A percentile compares a stretch with the other conserved stretches of the same genome.
Conservation (phyloP, 2,888 invertebrate species). For the Lordiphosa andalusiaca region DNA sequence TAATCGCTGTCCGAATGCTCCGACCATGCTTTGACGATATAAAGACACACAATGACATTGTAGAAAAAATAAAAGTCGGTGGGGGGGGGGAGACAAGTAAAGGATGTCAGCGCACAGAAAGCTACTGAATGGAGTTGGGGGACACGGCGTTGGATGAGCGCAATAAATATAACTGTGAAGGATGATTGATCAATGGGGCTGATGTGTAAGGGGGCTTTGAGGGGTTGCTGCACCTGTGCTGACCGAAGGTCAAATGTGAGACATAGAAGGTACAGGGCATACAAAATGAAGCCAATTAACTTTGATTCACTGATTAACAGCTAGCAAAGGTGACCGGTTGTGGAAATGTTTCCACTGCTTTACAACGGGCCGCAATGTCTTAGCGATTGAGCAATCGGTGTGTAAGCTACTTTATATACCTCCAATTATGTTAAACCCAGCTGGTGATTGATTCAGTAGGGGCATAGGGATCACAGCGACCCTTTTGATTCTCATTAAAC, state of each 20-base stretch:
- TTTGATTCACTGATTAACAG: too few species aligned
- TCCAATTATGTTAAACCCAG: background rate
- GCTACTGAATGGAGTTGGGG: conserved; percentile 11
- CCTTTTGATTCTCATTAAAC: background rate
- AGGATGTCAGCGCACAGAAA: conserved; percentile 37
- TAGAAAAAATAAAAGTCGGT: conserved; percentile 23
- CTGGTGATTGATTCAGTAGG: background rate
- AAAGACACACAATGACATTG: conserved; percentile 55
- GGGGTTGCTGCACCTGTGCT: too few species aligned
- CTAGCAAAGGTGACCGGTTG: too few species aligned
- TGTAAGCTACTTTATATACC: background rate
- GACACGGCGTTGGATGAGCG: conserved; percentile 15
- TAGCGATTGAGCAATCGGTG: too few species aligned
- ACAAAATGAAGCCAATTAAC: too few species aligned
- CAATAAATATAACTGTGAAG: conserved; percentile 33
- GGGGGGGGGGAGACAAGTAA: conserved; percentile 5
- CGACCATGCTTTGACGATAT: conserved; percentile 47
- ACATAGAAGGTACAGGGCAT: too few species aligned
- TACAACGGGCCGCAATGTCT: too few species aligned
- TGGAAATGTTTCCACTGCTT: too few species aligned
- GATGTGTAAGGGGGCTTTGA: too few species aligned
- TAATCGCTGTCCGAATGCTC: conserved; percentile 67
- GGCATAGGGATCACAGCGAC: background rate
- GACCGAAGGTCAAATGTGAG: too few species aligned
- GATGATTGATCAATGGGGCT: too few species aligned